Evolutionary conservation across 2,797 vertebrate species (phyloP), one percentile per base, ranked within the genome.

Genomic region (Psittacula derbiana): DNA sequence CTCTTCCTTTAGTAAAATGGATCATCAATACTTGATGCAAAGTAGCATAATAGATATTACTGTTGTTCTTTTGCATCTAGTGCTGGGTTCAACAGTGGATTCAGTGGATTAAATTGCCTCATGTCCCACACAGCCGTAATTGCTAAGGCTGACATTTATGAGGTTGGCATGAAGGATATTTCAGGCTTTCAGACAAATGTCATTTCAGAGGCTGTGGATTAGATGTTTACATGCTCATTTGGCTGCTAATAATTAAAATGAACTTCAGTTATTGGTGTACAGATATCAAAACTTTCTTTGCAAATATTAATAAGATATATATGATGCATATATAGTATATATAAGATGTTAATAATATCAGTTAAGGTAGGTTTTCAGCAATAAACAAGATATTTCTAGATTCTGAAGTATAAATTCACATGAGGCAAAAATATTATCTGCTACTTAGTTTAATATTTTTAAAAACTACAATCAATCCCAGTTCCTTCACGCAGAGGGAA

Each of bases 31-130:
- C 80, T 79, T 50, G 71, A 90, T 90, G 71, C 44, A 76, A 92
- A 91, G 62, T 71, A 12, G 21, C 38, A 74, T 44, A 72, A 92
- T 65, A 80, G 28, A 74, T 81, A 72, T 61, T 86, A 60, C 33
- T 94, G 52, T 53, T 81, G 75, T 93, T 94, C 57, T 83, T 96
- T 71, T 38, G 73, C 79, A 93, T 92, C 91, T 79, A 90, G 38
- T 67, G 20, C 38, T 88, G 73, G 70, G 73, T 97, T 96, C 84
- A 93, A 13, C 40, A 92, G 86, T 84, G 86, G 72, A 96, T 95
- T 97, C 40, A 92, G 85, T 84, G 86, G 72, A 96, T 95, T 97
- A 93, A 96, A 97, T 92, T 95, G 69, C 75, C 75, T 96, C 28
- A 67, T 93, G 78, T 69, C 78, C 43, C 66, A 82, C 53, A 91